Evolutionary conservation across 2,888 invertebrate genomes (phyloP), one percentile per base, ranked within the genome.

Genomic region (Nymphalis polychloros): DNA sequence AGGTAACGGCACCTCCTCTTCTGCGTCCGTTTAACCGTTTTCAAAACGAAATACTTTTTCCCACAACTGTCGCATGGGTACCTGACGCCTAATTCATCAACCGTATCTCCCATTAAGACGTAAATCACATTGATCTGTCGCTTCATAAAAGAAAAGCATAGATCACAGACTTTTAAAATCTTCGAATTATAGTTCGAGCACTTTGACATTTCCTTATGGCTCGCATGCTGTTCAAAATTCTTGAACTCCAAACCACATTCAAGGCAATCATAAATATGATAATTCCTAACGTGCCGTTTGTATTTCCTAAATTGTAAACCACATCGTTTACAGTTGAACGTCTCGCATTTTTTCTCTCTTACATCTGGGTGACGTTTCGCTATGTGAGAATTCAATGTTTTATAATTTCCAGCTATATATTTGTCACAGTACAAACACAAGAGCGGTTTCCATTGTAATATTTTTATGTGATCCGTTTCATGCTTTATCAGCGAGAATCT

Each of bases 341-440:
- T 67, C 0, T 41, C 8, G 19, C 41, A 62, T 7, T 52, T 67
- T 20, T 48, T 55, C 13, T 47, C 23, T 19, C 64, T 65, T 0
- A 48, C 13, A 0, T 68, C 47, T 0, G 49, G 59, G 8, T 73
- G 71, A 8, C 69, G 48, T 3, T 60, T 46, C 4, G 20, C 46
- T 8, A 69, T 63, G 49, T 77, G 77, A 3, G 23, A 59, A 0
- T 27, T 52, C 7, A 74, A 47, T 16, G 67, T 48, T 0, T 52
- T 3, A 10, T 55, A 19, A 46, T 63, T 52, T 4, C 71, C 72
- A 2, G 69, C 70, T 4, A 77, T 73, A 35, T 71, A 75, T 49
- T 59, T 67, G 19, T 77, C 76, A 52, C 77, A 77, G 8, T 65
- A 47, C 10, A 61, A n/a, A 46, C 77, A 77, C 3, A 76, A n/a